Evolutionary conservation across 2,888 invertebrate species (phyloP), one percentile per base, ranked within the genome.

Genomic region (Calameuta pallipes): DNA sequence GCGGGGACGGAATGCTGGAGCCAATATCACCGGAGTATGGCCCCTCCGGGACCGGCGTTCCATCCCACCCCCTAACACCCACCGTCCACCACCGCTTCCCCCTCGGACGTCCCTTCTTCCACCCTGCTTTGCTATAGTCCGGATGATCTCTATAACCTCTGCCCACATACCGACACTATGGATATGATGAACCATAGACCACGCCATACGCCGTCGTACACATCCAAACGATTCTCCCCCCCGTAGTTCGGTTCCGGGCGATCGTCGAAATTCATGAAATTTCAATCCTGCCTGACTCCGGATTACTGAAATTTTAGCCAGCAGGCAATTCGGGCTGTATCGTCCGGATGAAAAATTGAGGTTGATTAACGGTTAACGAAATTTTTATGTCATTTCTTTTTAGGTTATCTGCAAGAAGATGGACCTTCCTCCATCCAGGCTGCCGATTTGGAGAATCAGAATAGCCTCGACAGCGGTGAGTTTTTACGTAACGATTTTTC

Each of bases 401-500:
- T 86, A 89, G 89, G 88, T 81, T 90, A 85, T 74, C 70, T 86
- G 15, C 86, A 80, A 79, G 86, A 88, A 56, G 85, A 83, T 56
- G 83, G 84, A 35, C 80, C 84, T 4, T 84, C 86, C 30, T 85
- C 88, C 9, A 76, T 82, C 1, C 87, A 86, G 75, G 87, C 84
- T 31, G 85, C 89, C 4, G 90, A 90, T 69, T 73, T 88, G 80
- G 89, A 90, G 37, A 90, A 90, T 83, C 89, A 90, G 75, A 89
- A 89, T 76, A 89, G 89, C 73, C 88, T 89, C 80, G 90, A 90
- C 79, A 89, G 89, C 78, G 89, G 89, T 89, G 79, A 89, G 89
- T 83, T 15, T 37, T 71, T 30, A 0, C 9, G 0, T 3, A 30
- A 30, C 6, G 6, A 41, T 15, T 41, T 41, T 56, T 56, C 15